phyloP scores from a whole-genome alignment of 2,113 vertebrate species.

The Brienomyrus longianalis region DNA sequence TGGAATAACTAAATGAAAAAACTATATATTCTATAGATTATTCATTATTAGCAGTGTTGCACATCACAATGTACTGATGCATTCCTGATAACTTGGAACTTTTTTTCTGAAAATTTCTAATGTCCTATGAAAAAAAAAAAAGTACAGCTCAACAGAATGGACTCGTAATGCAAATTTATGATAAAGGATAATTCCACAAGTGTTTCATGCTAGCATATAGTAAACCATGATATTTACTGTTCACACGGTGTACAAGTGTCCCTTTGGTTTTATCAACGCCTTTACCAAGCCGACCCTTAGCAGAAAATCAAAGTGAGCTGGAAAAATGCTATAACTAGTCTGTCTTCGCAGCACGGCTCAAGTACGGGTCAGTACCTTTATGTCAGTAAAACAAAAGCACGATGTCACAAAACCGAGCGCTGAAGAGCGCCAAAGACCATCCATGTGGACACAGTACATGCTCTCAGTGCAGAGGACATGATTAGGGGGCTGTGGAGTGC shows the following conservation, averaged over 20 bases:
- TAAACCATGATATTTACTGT: not conserved
- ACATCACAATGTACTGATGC: not conserved
- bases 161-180: not conserved
- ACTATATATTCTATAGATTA: not conserved
- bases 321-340: not conserved
- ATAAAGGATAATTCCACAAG: not conserved
- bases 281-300: not conserved
- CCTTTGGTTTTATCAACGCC: not conserved
- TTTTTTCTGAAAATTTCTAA: not conserved
- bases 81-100: not conserved
- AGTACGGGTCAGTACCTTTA: not conserved
- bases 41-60: not conserved
- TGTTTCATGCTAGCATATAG: not conserved
- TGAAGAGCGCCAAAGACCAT: not conserved
- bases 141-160: not conserved
- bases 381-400: not conserved
- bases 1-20: not conserved
- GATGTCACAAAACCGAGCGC: not conserved
- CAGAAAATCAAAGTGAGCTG: not conserved
- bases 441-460: not conserved
- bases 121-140: not conserved
- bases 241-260: no score
- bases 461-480: not conserved
- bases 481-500: not conserved
- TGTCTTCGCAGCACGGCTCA: not conserved